Conservation (phyloP, 92 coral and sea anemone species). For the Porites divaricata region DNA sequence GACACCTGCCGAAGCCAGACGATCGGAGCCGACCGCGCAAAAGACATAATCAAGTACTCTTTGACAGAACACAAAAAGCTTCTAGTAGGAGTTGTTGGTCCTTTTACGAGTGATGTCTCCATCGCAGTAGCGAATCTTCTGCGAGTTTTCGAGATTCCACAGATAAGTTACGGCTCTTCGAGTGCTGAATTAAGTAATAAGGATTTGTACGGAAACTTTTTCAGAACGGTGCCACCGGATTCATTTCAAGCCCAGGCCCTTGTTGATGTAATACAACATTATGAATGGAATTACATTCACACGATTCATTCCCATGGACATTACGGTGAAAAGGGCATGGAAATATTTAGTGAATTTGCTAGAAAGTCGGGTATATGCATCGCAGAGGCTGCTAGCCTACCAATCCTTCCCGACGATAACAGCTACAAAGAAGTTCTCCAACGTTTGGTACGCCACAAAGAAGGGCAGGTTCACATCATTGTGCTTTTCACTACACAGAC, state of each 20-base stretch:
- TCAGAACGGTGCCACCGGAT: conserved; percentile 96
- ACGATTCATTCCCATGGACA: conserved; percentile 81
- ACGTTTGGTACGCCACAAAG: background rate
- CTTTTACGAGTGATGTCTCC: conserved; percentile 89
- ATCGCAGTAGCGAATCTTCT: conserved; percentile 92
- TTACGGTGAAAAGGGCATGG: conserved; percentile 86
- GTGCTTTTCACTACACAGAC: conserved; percentile 82
- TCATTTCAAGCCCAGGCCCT: conserved; percentile 91
- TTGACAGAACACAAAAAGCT: conserved; percentile 50
- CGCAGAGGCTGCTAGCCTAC: conserved; percentile 57
- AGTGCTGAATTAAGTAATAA: conserved; percentile 93
- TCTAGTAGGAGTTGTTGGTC: conserved; percentile 87
- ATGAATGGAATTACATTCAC: conserved; percentile 86
- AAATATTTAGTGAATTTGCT: conserved; percentile 51
- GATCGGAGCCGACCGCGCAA: conserved; percentile 95
- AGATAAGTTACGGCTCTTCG: conserved; percentile 93
- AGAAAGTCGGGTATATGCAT: conserved; percentile 70
- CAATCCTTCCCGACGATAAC: conserved; percentile 47
- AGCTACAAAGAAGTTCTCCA: conserved; percentile 43
- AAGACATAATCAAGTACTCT: conserved; percentile 84
- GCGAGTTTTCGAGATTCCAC: conserved; percentile 94
- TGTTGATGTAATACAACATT: conserved; percentile 70
- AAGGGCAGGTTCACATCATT: conserved; percentile 54
- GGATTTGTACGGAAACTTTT: conserved; percentile 81
- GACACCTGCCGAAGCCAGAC: conserved; percentile 98